Conservation (phyloP, 2,113 vertebrate species). For the Eclectus roratus region DNA sequence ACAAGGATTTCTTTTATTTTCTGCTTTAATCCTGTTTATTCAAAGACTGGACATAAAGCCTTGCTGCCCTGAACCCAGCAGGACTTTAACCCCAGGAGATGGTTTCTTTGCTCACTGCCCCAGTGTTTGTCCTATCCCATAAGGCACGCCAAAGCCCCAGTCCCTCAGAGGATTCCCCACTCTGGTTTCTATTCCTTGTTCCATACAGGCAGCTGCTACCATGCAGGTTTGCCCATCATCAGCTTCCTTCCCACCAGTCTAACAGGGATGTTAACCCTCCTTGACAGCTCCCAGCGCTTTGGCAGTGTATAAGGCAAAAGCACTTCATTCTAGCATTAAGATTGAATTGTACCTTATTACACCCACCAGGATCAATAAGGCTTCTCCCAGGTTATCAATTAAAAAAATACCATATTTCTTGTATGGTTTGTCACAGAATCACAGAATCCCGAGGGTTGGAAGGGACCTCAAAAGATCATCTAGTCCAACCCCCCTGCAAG, state of each 20-base stretch:
- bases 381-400: not conserved
- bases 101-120: not conserved
- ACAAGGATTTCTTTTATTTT: not conserved
- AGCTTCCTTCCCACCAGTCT: not conserved
- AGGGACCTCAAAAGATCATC: too few species aligned
- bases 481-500: too few species aligned
- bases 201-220: not conserved
- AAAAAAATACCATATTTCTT: not conserved
- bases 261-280: not conserved
- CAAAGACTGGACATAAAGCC: not conserved
- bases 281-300: not conserved
- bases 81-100: not conserved
- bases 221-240: not conserved
- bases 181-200: not conserved
- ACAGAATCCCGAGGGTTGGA: too few species aligned
- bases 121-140: not conserved
- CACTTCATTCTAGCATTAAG: not conserved
- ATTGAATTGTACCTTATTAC: not conserved
- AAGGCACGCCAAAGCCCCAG: accelerated
- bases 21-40: not conserved
- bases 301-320: not conserved
- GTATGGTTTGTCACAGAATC: not conserved
- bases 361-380: not conserved
- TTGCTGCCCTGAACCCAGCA: not conserved
- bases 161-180: not conserved